Evolutionary conservation across 2,113 vertebrate genomes (phyloP), one percentile per base, ranked within the genome.

Genomic region (Larimichthys crocea): DNA sequence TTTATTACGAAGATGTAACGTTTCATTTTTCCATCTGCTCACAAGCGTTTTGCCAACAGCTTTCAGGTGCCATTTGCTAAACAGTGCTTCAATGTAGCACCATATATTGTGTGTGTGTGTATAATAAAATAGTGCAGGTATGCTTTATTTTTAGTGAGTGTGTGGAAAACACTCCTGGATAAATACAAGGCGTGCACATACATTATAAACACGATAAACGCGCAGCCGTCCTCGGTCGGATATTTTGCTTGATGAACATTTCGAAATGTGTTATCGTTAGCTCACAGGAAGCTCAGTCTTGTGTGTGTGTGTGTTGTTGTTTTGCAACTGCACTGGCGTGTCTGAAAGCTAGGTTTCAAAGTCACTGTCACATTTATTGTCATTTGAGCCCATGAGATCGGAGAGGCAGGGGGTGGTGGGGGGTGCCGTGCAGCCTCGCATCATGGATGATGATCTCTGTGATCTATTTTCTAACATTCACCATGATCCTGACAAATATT

Each of bases 241-340:
- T 11, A 15, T 67, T 50, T 67, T 73, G 48, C 29, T 69, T 62
- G 63, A 56, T 4, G 74, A 65, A 70, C 20, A 46, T 82, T 74
- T 55, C 56, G 35, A 74, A 71, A 82, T 57, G 7, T 65, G 65
- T 55, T 63, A 22, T 49, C 24, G 7, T 57, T 74, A 22, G 24
- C 16, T 76, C 48, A 57, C 12, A 60, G 26, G 31, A 74, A 44
- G 15, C 75, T 52, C 62, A 59, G 42, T 49, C 70, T 24, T 52
- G 8, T 2, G 35, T 40, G 35, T 40, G 35, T 40, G 35, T 40
- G 31, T 24, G 24, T 24, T 40, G 35, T 40, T 40, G 22, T 76
- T 86, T 76, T 79, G 79, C 46, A 85, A 69, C 48, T 40, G 1
- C 35, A 40, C 35, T 40, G 7, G 35, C 35, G 35, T 8, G 35